A percentile compares a stretch with the other conserved stretches of the same genome.
phyloP scores from a whole-genome alignment of 2,113 vertebrate species.

The Apaloderma vittatum region DNA sequence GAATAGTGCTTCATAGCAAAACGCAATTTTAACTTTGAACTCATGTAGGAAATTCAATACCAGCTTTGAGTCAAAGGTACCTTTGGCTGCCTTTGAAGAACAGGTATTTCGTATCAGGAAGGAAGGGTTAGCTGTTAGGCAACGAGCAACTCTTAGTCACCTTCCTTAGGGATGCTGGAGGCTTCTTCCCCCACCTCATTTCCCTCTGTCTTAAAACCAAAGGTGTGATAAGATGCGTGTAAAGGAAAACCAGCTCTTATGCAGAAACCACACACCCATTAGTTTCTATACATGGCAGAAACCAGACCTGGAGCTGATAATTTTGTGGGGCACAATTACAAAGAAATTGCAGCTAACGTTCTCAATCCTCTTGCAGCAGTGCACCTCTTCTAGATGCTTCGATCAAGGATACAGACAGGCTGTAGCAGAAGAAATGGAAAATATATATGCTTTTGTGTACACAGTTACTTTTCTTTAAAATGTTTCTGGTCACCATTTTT shows the following conservation, averaged over 20 bases:
- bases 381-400: neutral
- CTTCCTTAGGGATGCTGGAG: neutral
- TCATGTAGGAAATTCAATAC: neutral
- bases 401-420: neutral
- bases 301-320: neutral
- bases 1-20: neutral
- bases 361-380: neutral
- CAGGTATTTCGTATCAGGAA: neutral
- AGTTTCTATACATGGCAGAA: neutral
- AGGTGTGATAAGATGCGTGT: neutral
- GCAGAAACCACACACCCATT: neutral
- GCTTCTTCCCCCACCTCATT: neutral
- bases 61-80: neutral
- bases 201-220: constrained; percentile 6
- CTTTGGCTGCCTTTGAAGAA: neutral
- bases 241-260: neutral
- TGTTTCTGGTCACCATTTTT: neutral
- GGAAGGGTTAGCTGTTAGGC: neutral
- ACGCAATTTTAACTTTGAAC: neutral
- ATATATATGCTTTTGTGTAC: neutral
- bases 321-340: neutral
- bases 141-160: neutral
- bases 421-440: neutral
- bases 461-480: neutral
- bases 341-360: neutral